These are phyloP conservation scores for Ophthalmolycus amberensis DNA, from an alignment of 2,113 vertebrate species.

Conservation along the genomic window DNA sequence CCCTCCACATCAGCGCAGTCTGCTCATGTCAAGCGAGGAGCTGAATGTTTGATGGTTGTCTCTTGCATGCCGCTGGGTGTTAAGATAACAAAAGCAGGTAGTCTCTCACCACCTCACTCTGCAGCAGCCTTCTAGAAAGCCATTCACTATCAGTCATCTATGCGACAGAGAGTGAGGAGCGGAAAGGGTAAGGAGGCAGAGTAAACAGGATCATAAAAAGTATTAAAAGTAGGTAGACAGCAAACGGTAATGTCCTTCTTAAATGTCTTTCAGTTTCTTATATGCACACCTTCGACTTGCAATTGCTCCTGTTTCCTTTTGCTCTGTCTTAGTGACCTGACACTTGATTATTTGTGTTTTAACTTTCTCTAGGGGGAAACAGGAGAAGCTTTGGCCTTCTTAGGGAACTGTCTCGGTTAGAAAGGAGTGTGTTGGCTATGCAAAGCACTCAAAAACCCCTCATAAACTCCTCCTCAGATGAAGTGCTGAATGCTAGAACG, in stretches of 20 bases:
- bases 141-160: conserved; percentile 65
- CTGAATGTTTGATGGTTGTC: conserved; percentile 72
- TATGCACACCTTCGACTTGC: background rate
- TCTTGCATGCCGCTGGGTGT: conserved; percentile 49
- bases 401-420: conserved; percentile 4
- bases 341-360: conserved; percentile 33
- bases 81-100: conserved; percentile 75
- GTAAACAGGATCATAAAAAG: conserved; percentile 65
- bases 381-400: conserved; percentile 25
- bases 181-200: conserved; percentile 51
- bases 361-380: background rate
- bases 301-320: conserved; percentile 7
- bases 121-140: conserved; percentile 51
- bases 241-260: conserved; percentile 52
- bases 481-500: conserved; percentile 60
- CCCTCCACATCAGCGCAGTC: conserved; percentile 60
- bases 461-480: conserved; percentile 45
- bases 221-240: conserved; percentile 47
- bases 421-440: conserved; percentile 19
- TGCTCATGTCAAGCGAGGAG: conserved; percentile 61
- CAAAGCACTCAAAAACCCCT: conserved; percentile 12
- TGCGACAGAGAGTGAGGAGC: conserved; percentile 43
- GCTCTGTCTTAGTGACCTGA: background rate
- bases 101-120: conserved; percentile 51
- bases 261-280: conserved; percentile 42